Evolutionary conservation across 2,888 invertebrate genomes (phyloP).

Genomic region (Phortica magna): DNA sequence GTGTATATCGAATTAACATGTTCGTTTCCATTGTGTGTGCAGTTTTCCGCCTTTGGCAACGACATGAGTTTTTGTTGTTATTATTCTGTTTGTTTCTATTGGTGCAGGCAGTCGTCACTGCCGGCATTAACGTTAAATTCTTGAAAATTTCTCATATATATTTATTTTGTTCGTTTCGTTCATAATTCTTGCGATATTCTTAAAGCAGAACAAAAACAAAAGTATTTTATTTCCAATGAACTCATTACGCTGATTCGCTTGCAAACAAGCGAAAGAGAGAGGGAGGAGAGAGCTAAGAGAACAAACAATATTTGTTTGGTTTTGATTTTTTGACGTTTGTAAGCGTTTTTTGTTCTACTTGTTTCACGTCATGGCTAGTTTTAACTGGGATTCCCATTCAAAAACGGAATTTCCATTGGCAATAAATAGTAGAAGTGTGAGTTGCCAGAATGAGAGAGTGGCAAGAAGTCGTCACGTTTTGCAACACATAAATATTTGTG

Average conservation of each 20-base stretch:
- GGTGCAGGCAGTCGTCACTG: too few species aligned
- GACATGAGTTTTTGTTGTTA: too few species aligned
- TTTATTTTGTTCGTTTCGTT: background rate
- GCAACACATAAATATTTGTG: too few species aligned
- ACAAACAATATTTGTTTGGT: background rate
- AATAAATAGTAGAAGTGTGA: background rate
- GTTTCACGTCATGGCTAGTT: background rate
- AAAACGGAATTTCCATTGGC: slow-evolving; percentile 10
- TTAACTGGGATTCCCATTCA: background rate
- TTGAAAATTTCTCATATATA: background rate
- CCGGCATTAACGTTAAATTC: too few species aligned
- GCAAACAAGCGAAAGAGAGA: background rate
- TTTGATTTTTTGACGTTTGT: background rate
- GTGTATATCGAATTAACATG: background rate
- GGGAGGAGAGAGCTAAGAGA: background rate
- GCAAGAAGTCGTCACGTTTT: too few species aligned
- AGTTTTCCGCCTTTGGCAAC: slow-evolving; percentile 52
- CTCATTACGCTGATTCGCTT: background rate
- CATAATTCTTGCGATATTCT: too few species aligned
- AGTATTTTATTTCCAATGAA: background rate
- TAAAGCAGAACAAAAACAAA: too few species aligned
- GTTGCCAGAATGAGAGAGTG: too few species aligned
- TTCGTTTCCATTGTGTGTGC: slow-evolving; percentile 44
- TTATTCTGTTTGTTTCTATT: too few species aligned
- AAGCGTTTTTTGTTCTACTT: background rate